Evolutionary conservation across 2,888 invertebrate species (phyloP).

Genomic region (Platycheirus rosarum): DNA sequence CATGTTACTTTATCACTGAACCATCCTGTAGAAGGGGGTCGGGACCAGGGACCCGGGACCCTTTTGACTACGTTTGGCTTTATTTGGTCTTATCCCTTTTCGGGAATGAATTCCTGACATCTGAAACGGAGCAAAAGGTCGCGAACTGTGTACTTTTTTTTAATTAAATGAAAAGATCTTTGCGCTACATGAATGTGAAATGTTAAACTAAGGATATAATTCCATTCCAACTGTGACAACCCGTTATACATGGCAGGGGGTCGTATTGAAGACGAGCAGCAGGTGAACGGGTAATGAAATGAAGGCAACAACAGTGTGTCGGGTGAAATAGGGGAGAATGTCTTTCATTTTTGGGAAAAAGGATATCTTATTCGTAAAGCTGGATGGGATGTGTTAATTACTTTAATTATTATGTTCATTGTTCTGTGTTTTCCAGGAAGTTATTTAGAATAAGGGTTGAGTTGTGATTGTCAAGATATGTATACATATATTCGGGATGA

Average conservation of each 20-base stretch:
- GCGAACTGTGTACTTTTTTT: slow-evolving; percentile 6
- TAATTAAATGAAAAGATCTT: slow-evolving; percentile 44
- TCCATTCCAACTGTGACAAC: slow-evolving; percentile 52
- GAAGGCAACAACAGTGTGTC: not conserved
- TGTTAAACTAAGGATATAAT: slow-evolving; percentile 49
- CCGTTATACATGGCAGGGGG: not conserved
- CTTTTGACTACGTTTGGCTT: too few species aligned
- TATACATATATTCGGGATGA: too few species aligned
- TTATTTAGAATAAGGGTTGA: slow-evolving; percentile 4
- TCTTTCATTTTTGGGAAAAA: not conserved
- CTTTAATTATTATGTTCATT: slow-evolving; percentile 29
- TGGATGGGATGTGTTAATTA: slow-evolving; percentile 47
- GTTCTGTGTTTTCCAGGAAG: not conserved
- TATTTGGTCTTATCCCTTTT: slow-evolving; percentile 21
- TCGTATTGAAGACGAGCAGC: slow-evolving; percentile 18
- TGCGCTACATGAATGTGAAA: slow-evolving; percentile 44
- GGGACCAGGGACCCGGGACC: too few species aligned
- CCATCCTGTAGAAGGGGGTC: too few species aligned
- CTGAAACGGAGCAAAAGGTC: slow-evolving; percentile 37
- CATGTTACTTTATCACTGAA: slow-evolving; percentile 38
- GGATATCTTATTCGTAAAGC: not conserved
- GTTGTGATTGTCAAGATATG: not conserved
- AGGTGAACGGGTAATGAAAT: slow-evolving; percentile 36
- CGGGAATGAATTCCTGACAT: slow-evolving; percentile 39
- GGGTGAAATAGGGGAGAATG: slow-evolving; percentile 7